Percentiles rank a stretch among this genome's conserved stretches.
phyloP scores from a whole-genome alignment of 2,113 vertebrate species.

The Meleagris gallopavo region DNA sequence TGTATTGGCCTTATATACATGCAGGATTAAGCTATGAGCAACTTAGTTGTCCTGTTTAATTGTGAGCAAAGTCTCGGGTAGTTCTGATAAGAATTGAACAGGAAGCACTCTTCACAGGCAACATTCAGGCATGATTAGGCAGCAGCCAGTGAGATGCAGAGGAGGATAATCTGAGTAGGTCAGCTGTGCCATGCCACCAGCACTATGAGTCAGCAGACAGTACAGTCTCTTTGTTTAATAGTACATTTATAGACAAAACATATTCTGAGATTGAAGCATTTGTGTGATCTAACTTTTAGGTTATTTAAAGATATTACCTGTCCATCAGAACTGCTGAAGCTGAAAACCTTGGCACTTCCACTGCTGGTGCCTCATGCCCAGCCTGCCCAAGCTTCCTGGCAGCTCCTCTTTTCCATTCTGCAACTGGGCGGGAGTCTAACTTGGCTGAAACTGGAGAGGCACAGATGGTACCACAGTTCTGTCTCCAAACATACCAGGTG shows the following conservation, averaged over 20 bases:
- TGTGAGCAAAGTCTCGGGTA: not conserved
- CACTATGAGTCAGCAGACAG: not conserved
- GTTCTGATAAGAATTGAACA: not conserved
- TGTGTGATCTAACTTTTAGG: not conserved
- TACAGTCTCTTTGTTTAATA: fast-evolving
- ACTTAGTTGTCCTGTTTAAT: not conserved
- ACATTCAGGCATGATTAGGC: not conserved
- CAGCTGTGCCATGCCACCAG: fast-evolving
- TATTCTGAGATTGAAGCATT: not conserved
- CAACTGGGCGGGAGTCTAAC: not conserved
- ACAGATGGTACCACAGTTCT: constrained; percentile 27
- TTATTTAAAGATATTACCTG: not conserved
- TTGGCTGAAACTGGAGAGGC: constrained; percentile 26
- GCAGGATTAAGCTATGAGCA: not conserved
- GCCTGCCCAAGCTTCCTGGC: not conserved
- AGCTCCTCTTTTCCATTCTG: not conserved
- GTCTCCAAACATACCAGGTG: constrained; percentile 46
- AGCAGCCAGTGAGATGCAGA: not conserved
- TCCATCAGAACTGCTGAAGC: not conserved
- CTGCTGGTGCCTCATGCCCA: not conserved
- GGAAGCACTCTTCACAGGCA: not conserved
- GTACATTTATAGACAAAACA: not conserved
- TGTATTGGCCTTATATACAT: not conserved
- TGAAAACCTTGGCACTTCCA: not conserved
- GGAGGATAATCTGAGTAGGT: not conserved